Evolutionary conservation across 2,888 invertebrate species (phyloP).

Genomic region (Drosophila paranaensis): DNA sequence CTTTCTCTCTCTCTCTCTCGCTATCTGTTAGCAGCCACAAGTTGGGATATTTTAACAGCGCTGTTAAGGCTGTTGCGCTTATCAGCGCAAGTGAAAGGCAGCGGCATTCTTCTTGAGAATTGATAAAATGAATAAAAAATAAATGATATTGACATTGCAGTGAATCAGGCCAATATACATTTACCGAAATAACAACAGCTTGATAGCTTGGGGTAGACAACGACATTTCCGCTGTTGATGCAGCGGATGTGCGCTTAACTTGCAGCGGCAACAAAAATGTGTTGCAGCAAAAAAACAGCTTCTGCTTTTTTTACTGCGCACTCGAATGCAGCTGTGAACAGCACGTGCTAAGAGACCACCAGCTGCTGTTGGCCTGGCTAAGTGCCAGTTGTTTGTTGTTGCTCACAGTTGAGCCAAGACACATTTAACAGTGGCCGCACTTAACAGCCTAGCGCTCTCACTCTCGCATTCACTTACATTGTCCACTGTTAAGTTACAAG

Average conservation of each 20-base stretch:
- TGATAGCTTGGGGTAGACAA: slow-evolving; percentile 1
- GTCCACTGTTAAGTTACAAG: slow-evolving; percentile 4
- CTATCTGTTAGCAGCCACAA: slow-evolving; percentile 23
- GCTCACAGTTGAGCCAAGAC: slow-evolving; percentile 16
- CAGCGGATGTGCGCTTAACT: slow-evolving; percentile 44
- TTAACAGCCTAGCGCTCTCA: background rate
- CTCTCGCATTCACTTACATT: slow-evolving; percentile 4
- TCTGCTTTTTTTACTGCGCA: slow-evolving; percentile 18
- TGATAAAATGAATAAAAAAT: slow-evolving; percentile 35
- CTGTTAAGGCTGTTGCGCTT: slow-evolving; percentile 54
- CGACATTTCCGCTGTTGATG: slow-evolving; percentile 36
- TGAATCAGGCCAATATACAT: slow-evolving; percentile 31
- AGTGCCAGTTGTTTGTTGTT: slow-evolving; percentile 33
- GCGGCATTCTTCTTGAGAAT: background rate
- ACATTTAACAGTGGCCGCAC: background rate
- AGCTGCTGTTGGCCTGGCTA: slow-evolving; percentile 37
- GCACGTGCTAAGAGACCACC: slow-evolving; percentile 44
- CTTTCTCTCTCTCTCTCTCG: slow-evolving; percentile 13
- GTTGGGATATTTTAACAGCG: slow-evolving; percentile 65
- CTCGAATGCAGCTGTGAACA: slow-evolving; percentile 52
- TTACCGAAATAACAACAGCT: slow-evolving; percentile 6
- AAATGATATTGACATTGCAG: slow-evolving; percentile 7
- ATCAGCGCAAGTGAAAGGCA: slow-evolving; percentile 38
- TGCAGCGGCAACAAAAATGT: background rate
- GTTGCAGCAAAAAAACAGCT: slow-evolving; percentile 3